Evolutionary conservation across 2,113 vertebrate species (phyloP).

Genomic region (Lepus europaeus): DNA sequence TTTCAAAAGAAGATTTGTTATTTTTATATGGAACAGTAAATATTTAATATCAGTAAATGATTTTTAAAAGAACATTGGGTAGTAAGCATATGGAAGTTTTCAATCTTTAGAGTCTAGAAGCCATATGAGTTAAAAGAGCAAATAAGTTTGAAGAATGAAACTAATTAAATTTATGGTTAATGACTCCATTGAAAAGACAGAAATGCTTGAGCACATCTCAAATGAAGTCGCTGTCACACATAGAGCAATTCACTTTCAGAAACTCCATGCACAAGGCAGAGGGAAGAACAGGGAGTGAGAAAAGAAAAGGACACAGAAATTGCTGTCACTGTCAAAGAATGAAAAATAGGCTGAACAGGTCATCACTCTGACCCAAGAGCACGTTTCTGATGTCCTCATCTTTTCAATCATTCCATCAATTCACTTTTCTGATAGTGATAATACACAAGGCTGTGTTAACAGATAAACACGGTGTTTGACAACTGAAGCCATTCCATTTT

Average conservation of each 20-base stretch:
- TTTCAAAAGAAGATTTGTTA: constrained; percentile 41
- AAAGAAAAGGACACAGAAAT: constrained; percentile 47
- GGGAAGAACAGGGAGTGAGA: not conserved
- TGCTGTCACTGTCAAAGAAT: not conserved
- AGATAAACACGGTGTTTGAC: not conserved
- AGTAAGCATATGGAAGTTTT: not conserved
- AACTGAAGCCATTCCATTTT: not conserved
- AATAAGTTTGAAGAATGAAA: constrained; percentile 41
- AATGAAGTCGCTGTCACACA: constrained; percentile 19
- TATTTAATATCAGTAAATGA: not conserved
- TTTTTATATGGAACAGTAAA: constrained; percentile 14
- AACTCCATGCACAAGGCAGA: constrained; percentile 44
- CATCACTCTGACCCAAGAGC: not conserved
- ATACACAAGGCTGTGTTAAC: not conserved
- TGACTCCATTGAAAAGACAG: not conserved
- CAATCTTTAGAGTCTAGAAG: constrained; percentile 35
- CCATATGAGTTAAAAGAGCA: constrained; percentile 6
- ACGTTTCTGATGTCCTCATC: not conserved
- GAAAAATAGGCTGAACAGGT: not conserved
- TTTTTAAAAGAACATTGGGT: not conserved
- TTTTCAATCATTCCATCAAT: constrained; percentile 1
- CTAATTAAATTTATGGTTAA: constrained; percentile 27
- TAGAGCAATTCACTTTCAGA: not conserved
- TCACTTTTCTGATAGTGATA: not conserved
- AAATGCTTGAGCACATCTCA: constrained; percentile 15